Evolutionary conservation across 2,888 invertebrate species (phyloP).

Genomic region (Hypomecis atomaria): DNA sequence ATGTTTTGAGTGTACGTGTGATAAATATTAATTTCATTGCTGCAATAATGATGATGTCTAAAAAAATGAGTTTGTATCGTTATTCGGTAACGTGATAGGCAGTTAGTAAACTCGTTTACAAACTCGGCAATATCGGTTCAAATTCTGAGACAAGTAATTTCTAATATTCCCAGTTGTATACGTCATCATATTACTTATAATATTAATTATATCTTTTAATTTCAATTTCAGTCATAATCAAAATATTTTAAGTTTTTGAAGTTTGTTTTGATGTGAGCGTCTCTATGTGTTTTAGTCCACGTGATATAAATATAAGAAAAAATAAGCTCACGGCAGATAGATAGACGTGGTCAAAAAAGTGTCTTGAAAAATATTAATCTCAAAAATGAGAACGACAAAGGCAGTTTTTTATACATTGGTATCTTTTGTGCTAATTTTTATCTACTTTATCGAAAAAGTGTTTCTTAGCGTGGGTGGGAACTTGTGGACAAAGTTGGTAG

Average conservation of each 20-base stretch:
- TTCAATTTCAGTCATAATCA: too few species aligned
- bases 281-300: constrained; percentile 55
- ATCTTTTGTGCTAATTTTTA: constrained; percentile 83
- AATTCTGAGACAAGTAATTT: too few species aligned
- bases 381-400: constrained; percentile 70
- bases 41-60: too few species aligned
- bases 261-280: neutral
- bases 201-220: too few species aligned
- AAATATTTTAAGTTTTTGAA: neutral
- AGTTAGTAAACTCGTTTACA: too few species aligned
- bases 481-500: constrained; percentile 51
- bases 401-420: constrained; percentile 70
- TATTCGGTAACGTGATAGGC: too few species aligned
- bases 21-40: too few species aligned
- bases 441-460: constrained; percentile 37
- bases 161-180: too few species aligned
- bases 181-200: too few species aligned
- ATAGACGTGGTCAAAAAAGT: constrained; percentile 68
- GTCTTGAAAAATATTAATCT: constrained; percentile 74
- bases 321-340: constrained; percentile 61
- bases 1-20: too few species aligned
- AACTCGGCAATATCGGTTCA: too few species aligned
- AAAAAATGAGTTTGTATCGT: too few species aligned
- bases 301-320: constrained; percentile 67
- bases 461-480: constrained; percentile 66